Conservation (phyloP, 2,113 vertebrate species). For the Larimichthys polyactis region DNA sequence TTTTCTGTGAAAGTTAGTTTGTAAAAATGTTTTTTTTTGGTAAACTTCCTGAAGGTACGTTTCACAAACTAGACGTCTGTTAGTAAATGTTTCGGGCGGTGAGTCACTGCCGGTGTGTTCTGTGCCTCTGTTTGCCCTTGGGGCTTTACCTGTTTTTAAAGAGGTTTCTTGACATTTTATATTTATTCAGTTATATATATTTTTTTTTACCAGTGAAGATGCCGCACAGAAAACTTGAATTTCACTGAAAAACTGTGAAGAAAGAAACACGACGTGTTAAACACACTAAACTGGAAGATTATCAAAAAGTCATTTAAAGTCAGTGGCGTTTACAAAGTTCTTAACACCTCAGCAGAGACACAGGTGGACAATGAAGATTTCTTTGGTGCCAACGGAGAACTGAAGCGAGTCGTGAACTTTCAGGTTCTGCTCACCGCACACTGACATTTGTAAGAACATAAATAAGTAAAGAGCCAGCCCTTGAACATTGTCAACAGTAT, state of each 20-base stretch:
- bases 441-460: too few relatives aligned
- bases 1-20: background rate
- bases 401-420: too few relatives aligned
- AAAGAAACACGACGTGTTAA: background rate
- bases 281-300: background rate
- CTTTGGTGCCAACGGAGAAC: too few relatives aligned
- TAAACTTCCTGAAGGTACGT: background rate
- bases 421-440: too few relatives aligned
- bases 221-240: background rate
- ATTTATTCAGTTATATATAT: background rate
- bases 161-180: background rate
- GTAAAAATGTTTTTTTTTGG: background rate
- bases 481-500: too few relatives aligned
- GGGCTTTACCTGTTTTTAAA: background rate
- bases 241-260: background rate
- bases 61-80: background rate
- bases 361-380: too few relatives aligned
- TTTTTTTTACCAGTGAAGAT: background rate
- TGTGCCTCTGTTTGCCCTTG: conserved; percentile 13
- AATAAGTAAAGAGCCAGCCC: too few relatives aligned
- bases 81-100: background rate
- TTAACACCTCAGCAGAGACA: background rate
- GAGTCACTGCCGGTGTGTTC: background rate
- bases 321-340: background rate
- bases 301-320: background rate